phyloP scores from a whole-genome alignment of 2,113 vertebrate genomes.

The Scartelaos histophorus region DNA sequence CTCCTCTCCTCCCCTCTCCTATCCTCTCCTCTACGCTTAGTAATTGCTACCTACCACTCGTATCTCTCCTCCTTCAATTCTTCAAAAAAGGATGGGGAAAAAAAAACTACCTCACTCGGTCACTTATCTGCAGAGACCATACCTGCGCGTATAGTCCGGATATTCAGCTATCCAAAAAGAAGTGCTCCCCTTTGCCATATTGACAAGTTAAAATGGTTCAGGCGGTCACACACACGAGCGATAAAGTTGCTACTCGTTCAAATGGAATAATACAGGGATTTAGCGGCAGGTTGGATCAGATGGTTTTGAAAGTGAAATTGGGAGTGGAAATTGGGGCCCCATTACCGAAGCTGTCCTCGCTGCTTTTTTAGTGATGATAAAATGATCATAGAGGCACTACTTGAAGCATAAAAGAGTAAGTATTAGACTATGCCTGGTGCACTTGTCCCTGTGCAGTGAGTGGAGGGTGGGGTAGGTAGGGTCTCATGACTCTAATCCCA shows the following conservation, averaged over 20 bases:
- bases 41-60: slow-evolving; percentile 78
- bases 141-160: slow-evolving; percentile 63
- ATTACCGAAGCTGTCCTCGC: slow-evolving; percentile 53
- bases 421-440: slow-evolving; percentile 26
- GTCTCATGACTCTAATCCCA: slow-evolving; percentile 77
- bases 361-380: slow-evolving; percentile 45
- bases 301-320: slow-evolving; percentile 39
- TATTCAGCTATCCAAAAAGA: slow-evolving; percentile 65
- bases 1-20: slow-evolving; percentile 24
- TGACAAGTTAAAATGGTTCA: slow-evolving; percentile 59
- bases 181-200: slow-evolving; percentile 41
- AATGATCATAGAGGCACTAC: slow-evolving; percentile 55
- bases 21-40: slow-evolving; percentile 54
- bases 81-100: slow-evolving; percentile 28
- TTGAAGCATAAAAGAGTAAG: slow-evolving; percentile 49
- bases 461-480: slow-evolving; percentile 13
- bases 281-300: slow-evolving; percentile 35
- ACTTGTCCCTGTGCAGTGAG: slow-evolving; percentile 50
- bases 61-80: slow-evolving; percentile 67
- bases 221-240: slow-evolving; percentile 35
- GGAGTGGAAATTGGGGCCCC: slow-evolving; percentile 37
- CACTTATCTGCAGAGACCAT: slow-evolving; percentile 71
- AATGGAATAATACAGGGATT: slow-evolving; percentile 47
- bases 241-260: slow-evolving; percentile 45
- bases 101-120: slow-evolving; percentile 44